Conservation (phyloP, 2,888 invertebrate species). For the Ochropacha duplaris region DNA sequence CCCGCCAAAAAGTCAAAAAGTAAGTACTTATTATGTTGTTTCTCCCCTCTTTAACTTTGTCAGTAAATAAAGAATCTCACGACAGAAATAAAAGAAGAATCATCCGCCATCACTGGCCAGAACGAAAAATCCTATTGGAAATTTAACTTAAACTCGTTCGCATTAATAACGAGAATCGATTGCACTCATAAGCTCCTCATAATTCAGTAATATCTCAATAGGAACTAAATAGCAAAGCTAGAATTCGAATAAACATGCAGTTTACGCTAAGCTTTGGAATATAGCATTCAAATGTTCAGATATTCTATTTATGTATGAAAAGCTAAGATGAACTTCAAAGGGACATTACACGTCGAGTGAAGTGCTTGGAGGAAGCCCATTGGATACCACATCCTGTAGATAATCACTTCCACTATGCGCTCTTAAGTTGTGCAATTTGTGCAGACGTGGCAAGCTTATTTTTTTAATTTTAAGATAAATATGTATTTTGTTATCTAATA, state of each 20-base stretch:
- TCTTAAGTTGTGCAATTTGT: neutral
- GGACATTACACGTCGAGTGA: slow-evolving; percentile 25
- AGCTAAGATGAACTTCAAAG: slow-evolving; percentile 6
- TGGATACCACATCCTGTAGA: slow-evolving; percentile 50
- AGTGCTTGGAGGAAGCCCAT: slow-evolving; percentile 33
- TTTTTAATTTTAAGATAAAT: neutral
- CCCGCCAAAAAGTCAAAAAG: no score
- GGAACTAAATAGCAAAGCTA: neutral
- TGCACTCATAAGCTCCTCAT: neutral
- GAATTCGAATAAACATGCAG: no score
- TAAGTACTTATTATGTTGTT: no score
- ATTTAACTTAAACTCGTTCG: no score
- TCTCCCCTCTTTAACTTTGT: no score
- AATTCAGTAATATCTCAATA: neutral
- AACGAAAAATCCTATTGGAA: no score
- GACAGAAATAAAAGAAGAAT: no score
- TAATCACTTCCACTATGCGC: slow-evolving; percentile 56
- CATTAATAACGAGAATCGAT: no score
- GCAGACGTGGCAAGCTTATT: neutral
- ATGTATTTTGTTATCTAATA: no score
- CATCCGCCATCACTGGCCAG: no score
- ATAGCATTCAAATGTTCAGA: neutral
- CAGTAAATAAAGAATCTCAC: no score
- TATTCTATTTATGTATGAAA: neutral
- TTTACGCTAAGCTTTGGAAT: neutral